Evolutionary conservation across 2,113 vertebrate species (phyloP).

Genomic region (Eulacestoma nigropectus): DNA sequence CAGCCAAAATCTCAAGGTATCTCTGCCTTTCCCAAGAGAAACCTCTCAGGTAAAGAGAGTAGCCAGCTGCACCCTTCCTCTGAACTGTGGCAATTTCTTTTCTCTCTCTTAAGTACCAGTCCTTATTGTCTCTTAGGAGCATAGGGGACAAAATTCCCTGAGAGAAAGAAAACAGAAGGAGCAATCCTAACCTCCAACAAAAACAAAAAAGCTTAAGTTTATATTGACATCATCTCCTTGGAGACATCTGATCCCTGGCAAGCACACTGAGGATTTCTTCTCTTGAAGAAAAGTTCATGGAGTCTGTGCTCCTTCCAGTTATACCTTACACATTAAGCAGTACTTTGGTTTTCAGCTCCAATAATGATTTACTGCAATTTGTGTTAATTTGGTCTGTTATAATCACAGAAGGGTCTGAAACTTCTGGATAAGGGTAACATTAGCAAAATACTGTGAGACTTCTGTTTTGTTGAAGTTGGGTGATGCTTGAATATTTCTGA

Average conservation of each 20-base stretch:
- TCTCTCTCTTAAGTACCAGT: background rate
- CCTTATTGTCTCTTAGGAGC: background rate
- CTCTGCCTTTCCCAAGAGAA: background rate
- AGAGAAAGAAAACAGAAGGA: background rate
- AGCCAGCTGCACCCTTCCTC: background rate
- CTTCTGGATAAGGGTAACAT: background rate
- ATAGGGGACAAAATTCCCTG: background rate
- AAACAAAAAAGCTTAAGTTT: background rate
- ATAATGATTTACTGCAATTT: background rate
- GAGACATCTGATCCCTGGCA: background rate
- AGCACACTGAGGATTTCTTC: background rate
- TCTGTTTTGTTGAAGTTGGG: background rate
- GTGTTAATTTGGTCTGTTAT: background rate
- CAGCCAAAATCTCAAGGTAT: fast-evolving
- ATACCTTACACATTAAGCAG: background rate
- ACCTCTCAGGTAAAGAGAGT: background rate
- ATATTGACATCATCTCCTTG: background rate
- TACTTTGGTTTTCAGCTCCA: background rate
- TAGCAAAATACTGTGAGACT: background rate
- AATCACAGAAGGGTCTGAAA: background rate
- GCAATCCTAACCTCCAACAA: background rate
- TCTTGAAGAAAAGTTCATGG: background rate
- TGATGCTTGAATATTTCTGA: background rate
- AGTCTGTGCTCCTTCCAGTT: background rate
- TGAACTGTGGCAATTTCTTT: background rate